Evolutionary conservation across 2,888 invertebrate species (phyloP).

Genomic region (Thymelicus sylvestris): DNA sequence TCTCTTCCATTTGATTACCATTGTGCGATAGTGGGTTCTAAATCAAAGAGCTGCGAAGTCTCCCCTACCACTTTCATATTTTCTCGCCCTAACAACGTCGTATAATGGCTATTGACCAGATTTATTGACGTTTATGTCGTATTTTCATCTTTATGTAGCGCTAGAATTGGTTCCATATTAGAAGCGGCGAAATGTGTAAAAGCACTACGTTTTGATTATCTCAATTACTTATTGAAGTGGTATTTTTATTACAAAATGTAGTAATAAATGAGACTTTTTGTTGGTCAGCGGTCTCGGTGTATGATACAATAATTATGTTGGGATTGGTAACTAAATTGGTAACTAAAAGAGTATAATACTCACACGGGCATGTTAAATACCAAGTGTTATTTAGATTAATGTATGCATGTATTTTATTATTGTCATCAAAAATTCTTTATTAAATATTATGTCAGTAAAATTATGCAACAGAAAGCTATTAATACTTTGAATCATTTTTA

Average conservation of each 20-base stretch:
- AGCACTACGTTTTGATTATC: constrained; percentile 28
- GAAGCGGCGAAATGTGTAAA: constrained; percentile 34
- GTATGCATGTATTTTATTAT: no score
- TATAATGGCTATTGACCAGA: constrained; percentile 83
- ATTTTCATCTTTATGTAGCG: constrained; percentile 78
- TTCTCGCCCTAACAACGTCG: constrained; percentile 79
- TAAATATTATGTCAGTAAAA: no score
- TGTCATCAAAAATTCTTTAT: no score
- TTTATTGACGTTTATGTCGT: constrained; percentile 81
- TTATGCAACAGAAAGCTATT: no score
- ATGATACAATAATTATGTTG: no score
- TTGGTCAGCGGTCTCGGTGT: background rate
- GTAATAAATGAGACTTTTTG: constrained; percentile 5
- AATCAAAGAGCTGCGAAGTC: constrained; percentile 79
- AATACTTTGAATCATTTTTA: no score
- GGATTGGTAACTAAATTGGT: no score
- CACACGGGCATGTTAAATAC: no score
- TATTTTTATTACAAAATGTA: constrained; percentile 12
- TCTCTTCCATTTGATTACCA: constrained; percentile 41
- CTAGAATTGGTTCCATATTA: constrained; percentile 60
- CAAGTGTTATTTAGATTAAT: no score
- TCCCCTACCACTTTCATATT: constrained; percentile 74
- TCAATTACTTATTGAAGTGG: constrained; percentile 14
- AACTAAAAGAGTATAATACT: no score
- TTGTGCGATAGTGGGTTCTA: constrained; percentile 53